These are phyloP conservation scores for Anguilla japonica DNA, from an alignment of 2,113 vertebrate genomes.

Conservation along the genomic window DNA sequence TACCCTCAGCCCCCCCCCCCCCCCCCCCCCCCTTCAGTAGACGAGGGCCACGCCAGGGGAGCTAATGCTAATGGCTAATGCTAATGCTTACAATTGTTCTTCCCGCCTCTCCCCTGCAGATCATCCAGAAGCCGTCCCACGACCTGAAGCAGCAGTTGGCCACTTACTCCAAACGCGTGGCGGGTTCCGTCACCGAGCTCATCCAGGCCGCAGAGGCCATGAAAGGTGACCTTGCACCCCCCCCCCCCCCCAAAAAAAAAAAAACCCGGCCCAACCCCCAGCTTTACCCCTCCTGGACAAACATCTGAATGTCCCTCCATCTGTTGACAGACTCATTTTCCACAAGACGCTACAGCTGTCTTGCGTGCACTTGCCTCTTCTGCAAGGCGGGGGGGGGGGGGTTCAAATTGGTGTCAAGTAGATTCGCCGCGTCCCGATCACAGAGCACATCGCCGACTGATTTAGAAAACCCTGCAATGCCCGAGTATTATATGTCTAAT, in stretches of 20 bases:
- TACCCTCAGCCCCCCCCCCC: too few relatives aligned
- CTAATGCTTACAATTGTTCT: neutral
- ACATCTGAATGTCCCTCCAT: neutral
- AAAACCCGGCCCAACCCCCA: too few relatives aligned
- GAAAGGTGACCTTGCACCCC: constrained; percentile 79
- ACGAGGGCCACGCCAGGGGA: neutral
- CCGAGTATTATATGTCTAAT: neutral
- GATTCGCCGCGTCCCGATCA: neutral
- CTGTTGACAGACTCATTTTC: constrained; percentile 7
- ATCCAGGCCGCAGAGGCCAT: constrained; percentile 98
- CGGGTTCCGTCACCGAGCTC: constrained; percentile 92
- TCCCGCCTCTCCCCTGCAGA: constrained; percentile 61
- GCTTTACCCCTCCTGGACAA: neutral
- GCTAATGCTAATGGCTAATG: neutral
- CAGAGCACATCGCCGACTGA: neutral
- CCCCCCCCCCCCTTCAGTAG: neutral
- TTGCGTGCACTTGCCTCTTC: neutral
- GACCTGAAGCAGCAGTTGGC: constrained; percentile 94
- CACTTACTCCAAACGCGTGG: constrained; percentile 87
- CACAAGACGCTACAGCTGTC: neutral
- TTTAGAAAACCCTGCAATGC: neutral
- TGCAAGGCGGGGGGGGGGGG: neutral
- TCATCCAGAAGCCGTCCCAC: constrained; percentile 89
- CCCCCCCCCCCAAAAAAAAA: neutral
- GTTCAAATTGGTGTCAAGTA: neutral